phyloP scores from a whole-genome alignment of 2,888 invertebrate genomes.

The Tinea semifulvella region DNA sequence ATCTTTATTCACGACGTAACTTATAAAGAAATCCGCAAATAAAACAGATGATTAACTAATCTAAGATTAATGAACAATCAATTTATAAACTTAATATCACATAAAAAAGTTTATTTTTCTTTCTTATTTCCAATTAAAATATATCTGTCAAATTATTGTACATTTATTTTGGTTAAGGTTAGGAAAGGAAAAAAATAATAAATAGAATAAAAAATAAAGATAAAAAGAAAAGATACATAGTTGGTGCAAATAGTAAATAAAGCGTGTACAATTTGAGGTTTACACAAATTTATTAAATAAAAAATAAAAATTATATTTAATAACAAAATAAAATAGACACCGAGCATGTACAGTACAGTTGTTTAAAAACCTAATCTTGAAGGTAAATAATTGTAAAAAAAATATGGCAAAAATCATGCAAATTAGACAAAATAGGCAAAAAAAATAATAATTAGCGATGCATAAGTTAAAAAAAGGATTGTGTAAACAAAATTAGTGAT shows the following conservation, averaged over 20 bases:
- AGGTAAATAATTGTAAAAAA: background rate
- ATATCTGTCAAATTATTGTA: conserved; percentile 1
- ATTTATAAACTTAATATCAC: too few species aligned
- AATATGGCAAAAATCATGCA: conserved; percentile 1
- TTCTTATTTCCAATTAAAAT: conserved; percentile 8
- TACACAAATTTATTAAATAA: conserved; percentile 29
- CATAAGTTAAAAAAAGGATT: background rate
- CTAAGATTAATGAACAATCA: too few species aligned
- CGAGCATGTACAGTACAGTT: conserved; percentile 58
- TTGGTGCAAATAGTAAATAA: conserved; percentile 11
- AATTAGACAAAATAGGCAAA: background rate
- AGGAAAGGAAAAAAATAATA: conserved; percentile 21
- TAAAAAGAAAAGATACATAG: conserved; percentile 23
- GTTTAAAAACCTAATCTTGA: background rate
- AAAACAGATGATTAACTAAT: too few species aligned
- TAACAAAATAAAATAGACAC: conserved; percentile 26
- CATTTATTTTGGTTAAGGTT: background rate
- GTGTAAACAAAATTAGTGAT: conserved; percentile 8
- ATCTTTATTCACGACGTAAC: too few species aligned
- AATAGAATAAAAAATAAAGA: conserved; percentile 19
- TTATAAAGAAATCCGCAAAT: too few species aligned
- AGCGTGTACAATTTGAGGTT: conserved; percentile 19
- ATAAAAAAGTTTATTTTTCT: too few species aligned
- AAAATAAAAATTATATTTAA: background rate
- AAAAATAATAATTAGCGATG: background rate